These are phyloP conservation scores for Balearica regulorum DNA, from an alignment of 2,797 vertebrate genomes.

Conservation along the genomic window DNA sequence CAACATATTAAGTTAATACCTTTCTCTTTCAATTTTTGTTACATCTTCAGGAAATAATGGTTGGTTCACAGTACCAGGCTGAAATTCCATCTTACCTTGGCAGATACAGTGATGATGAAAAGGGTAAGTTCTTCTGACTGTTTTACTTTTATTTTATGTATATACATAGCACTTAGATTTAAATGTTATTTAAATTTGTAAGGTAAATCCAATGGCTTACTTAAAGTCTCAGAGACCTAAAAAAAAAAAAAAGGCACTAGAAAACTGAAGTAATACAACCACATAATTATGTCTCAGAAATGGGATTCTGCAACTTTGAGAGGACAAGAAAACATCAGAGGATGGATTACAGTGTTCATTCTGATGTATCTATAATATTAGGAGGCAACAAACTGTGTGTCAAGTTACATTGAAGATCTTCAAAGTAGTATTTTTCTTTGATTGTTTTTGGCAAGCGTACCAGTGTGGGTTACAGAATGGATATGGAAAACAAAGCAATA, in stretches of 20 bases:
- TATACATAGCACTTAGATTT: background rate
- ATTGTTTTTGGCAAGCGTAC: background rate
- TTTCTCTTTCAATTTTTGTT: background rate
- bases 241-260: background rate
- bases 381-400: background rate
- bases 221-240: background rate
- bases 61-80: conserved; percentile 93
- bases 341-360: background rate
- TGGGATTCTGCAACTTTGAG: background rate
- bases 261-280: background rate
- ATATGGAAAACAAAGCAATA: background rate
- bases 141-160: background rate
- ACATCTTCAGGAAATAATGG: conserved; percentile 92
- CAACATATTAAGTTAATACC: background rate
- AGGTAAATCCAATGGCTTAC: background rate
- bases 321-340: background rate
- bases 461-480: background rate
- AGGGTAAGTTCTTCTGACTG: conserved; percentile 72
- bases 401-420: background rate
- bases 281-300: background rate
- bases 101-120: conserved; percentile 80
- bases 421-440: background rate
- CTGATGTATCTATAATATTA: background rate
- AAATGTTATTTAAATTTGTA: background rate
- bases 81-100: conserved; percentile 89